Evolutionary conservation across 2,888 invertebrate species (phyloP).

Genomic region (Halictus quadricinctus): DNA sequence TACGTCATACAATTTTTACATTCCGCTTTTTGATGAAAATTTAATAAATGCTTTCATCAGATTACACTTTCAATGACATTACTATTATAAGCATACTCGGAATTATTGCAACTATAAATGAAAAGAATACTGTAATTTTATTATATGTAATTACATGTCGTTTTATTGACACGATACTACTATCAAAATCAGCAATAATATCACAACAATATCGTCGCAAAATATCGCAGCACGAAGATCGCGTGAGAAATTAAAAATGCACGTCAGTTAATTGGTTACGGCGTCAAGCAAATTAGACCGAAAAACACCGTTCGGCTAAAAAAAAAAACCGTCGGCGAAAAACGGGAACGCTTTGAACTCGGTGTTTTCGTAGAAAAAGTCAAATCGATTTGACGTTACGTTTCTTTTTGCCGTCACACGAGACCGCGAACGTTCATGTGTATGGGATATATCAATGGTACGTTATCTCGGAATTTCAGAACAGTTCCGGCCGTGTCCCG

Average conservation of each 20-base stretch:
- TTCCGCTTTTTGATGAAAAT: background rate
- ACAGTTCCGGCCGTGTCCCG: slow-evolving; percentile 17
- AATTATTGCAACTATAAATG: background rate
- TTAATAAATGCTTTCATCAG: too few species aligned
- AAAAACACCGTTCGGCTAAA: background rate
- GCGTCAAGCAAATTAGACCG: background rate
- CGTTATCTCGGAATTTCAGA: slow-evolving; percentile 33
- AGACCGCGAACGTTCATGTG: background rate
- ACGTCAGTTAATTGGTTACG: background rate
- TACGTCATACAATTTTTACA: background rate
- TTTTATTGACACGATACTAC: background rate
- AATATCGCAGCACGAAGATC: background rate
- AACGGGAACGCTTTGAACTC: slow-evolving; percentile 3
- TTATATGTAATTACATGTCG: too few species aligned
- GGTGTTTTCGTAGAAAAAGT: slow-evolving; percentile 10
- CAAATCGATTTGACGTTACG: background rate
- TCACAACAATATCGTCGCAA: too few species aligned
- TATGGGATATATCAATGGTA: slow-evolving; percentile 11
- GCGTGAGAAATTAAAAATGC: background rate
- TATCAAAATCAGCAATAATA: background rate
- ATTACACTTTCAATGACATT: too few species aligned
- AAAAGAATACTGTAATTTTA: background rate
- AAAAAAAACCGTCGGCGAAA: background rate
- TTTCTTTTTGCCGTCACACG: background rate
- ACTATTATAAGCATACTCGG: background rate